Conservation (phyloP, 2,888 invertebrate species). For the Anoplius nigerrimus region DNA sequence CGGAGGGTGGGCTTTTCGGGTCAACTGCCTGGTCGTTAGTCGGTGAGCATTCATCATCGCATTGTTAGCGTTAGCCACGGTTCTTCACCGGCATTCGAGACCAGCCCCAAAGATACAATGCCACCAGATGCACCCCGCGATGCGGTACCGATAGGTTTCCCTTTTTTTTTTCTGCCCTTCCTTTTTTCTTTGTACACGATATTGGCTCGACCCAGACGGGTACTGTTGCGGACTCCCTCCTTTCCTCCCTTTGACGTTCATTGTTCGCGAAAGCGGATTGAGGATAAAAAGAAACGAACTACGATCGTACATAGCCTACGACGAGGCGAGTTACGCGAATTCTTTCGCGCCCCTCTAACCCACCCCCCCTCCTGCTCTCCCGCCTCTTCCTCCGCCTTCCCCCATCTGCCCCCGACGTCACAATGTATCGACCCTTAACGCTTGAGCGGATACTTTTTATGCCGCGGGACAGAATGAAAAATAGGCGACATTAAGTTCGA, state of each 20-base stretch:
- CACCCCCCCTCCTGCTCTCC: slow-evolving; percentile 14
- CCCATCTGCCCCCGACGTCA: neutral
- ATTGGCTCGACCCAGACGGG: slow-evolving; percentile 23
- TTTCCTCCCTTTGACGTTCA: neutral
- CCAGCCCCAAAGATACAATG: slow-evolving; percentile 47
- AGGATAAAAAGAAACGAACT: too few relatives aligned
- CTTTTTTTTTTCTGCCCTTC: too few relatives aligned
- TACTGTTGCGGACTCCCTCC: slow-evolving; percentile 1
- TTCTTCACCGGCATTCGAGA: slow-evolving; percentile 55
- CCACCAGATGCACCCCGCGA: slow-evolving; percentile 49
- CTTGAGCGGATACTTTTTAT: too few relatives aligned
- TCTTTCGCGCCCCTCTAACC: too few relatives aligned
- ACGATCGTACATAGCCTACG: too few relatives aligned
- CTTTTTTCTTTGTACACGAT: slow-evolving; percentile 44
- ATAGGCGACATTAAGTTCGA: too few relatives aligned
- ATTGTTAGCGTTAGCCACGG: slow-evolving; percentile 65
- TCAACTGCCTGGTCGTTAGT: slow-evolving; percentile 64
- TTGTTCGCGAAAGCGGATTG: neutral
- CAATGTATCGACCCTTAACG: neutral
- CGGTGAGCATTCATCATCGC: slow-evolving; percentile 66
- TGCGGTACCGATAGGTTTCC: slow-evolving; percentile 36
- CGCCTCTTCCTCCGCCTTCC: slow-evolving; percentile 16
- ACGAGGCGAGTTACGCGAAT: too few relatives aligned
- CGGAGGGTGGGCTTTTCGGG: slow-evolving; percentile 46
- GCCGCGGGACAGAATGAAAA: too few relatives aligned